Conservation (phyloP, 2,113 vertebrate genomes). For the Boleophthalmus pectinirostris region DNA sequence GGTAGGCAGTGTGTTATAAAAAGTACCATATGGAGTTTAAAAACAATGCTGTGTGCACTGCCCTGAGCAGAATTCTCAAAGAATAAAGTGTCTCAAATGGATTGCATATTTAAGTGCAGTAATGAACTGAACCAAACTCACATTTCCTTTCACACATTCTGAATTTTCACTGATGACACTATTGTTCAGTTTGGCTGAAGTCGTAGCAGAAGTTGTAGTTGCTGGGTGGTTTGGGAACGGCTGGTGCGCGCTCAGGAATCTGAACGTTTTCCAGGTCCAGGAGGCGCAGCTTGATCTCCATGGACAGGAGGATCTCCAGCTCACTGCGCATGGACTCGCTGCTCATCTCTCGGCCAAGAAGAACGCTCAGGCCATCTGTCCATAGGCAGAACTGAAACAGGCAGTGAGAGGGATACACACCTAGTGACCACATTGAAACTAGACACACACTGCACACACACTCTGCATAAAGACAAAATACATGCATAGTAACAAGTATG, state of each 20-base stretch:
- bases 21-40: not conserved
- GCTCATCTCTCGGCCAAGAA: conserved; percentile 90
- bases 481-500: not conserved
- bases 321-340: conserved; percentile 91
- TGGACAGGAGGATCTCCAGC: conserved; percentile 92
- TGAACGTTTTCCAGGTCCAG: conserved; percentile 93
- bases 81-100: conserved; percentile 16
- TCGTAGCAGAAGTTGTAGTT: conserved; percentile 97
- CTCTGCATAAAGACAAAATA: not conserved
- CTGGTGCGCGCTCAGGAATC: conserved; percentile 87
- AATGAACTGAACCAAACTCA: conserved; percentile 22
- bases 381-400: conserved; percentile 89
- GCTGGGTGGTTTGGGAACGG: conserved; percentile 90
- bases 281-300: conserved; percentile 96
- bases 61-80: not conserved
- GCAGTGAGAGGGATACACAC: not conserved
- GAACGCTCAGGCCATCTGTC: conserved; percentile 90
- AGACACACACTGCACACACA: not conserved
- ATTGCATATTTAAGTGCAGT: conserved; percentile 21
- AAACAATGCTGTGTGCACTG: not conserved
- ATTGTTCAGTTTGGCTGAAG: conserved; percentile 87
- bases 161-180: conserved; percentile 36
- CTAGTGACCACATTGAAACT: not conserved
- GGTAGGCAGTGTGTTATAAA: not conserved
- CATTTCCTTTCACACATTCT: not conserved